phyloP scores from a whole-genome alignment of 2,113 vertebrate genomes.

The Lontra canadensis region DNA sequence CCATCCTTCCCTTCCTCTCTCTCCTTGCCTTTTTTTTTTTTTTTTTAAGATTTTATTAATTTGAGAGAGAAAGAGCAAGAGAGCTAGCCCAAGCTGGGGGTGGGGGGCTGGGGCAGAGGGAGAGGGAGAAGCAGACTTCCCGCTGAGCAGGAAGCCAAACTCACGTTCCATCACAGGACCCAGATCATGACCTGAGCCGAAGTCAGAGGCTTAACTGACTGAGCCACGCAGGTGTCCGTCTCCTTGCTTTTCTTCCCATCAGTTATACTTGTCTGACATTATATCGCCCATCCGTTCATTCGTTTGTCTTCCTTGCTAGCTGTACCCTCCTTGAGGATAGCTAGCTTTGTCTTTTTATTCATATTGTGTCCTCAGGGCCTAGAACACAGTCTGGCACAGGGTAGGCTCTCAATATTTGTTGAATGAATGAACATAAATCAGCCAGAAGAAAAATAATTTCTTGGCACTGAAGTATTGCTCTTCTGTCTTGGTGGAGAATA shows the following conservation, averaged over 20 bases:
- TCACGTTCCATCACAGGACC: neutral
- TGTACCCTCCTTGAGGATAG: neutral
- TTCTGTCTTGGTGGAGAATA: conserved; percentile 74
- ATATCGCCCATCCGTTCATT: neutral
- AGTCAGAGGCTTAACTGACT: neutral
- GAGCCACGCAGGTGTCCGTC: neutral
- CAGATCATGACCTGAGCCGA: neutral
- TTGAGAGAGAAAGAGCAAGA: neutral
- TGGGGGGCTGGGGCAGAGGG: neutral
- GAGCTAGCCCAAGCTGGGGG: neutral
- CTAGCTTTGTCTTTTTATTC: conserved; percentile 2
- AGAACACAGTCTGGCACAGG: neutral
- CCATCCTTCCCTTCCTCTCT: neutral
- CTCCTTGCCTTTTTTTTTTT: too few species aligned
- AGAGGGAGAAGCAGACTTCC: neutral
- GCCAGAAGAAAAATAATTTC: neutral
- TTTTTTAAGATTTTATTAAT: neutral
- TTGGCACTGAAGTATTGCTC: neutral
- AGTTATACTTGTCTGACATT: neutral
- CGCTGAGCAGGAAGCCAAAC: neutral
- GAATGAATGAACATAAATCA: conserved; percentile 1
- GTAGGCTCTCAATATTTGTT: neutral
- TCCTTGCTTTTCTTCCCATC: neutral
- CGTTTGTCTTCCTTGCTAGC: neutral
- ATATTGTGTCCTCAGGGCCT: neutral